A percentile compares a stretch with the other conserved stretches of the same genome.
phyloP scores from a whole-genome alignment of 2,888 invertebrate genomes.

The Diarsia mendica region DNA sequence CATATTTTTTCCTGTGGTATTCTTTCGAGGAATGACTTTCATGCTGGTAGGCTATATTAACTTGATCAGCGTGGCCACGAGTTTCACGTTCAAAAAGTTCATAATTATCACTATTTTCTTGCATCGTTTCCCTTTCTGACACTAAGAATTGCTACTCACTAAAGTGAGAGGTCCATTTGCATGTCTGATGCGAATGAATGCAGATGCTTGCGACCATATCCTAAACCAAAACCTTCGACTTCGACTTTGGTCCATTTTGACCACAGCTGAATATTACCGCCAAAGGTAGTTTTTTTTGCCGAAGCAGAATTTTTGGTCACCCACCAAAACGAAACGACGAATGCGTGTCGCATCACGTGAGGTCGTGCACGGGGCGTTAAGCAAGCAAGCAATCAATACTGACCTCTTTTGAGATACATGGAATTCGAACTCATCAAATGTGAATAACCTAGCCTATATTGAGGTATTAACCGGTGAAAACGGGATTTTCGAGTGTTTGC shows the following conservation, averaged over 20 bases:
- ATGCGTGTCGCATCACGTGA: background rate
- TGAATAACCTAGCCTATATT: constrained; percentile 21
- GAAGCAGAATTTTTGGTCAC: background rate
- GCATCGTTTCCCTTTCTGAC: background rate
- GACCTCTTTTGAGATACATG: constrained; percentile 30
- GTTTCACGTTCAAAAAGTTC: background rate
- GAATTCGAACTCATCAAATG: constrained; percentile 25
- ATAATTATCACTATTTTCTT: background rate
- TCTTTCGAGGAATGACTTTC: constrained; percentile 44
- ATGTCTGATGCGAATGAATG: background rate
- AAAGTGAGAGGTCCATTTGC: background rate
- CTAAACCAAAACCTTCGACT: background rate
- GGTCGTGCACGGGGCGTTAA: background rate
- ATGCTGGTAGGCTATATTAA: constrained; percentile 23
- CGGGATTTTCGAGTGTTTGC: constrained; percentile 1
- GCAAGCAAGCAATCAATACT: constrained; percentile 41
- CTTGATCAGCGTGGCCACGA: background rate
- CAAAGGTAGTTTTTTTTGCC: background rate
- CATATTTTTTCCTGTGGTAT: background rate
- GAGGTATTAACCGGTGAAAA: constrained; percentile 7
- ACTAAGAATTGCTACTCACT: background rate
- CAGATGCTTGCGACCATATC: background rate
- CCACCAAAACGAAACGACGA: background rate
- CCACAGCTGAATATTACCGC: too few species aligned
- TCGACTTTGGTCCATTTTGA: too few species aligned